Evolutionary conservation across 1,140 invertebrate genomes (phyloP).

Genomic region (Psix sp.): DNA sequence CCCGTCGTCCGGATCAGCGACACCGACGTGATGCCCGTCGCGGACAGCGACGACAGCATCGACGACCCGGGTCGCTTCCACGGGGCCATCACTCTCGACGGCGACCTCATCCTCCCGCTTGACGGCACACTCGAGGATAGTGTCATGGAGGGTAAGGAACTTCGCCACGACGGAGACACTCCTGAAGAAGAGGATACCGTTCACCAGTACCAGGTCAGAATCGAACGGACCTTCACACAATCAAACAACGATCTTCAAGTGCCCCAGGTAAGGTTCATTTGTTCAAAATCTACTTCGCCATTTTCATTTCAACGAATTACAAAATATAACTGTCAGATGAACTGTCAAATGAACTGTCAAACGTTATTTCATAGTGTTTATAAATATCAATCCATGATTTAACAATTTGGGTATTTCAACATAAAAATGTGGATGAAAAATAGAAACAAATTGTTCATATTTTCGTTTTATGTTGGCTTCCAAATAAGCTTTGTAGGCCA

Average conservation of each 20-base stretch:
- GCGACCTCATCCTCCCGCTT: slow-evolving; percentile 72
- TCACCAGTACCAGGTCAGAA: slow-evolving; percentile 76
- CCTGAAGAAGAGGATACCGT: slow-evolving; percentile 71
- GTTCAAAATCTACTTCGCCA: not conserved
- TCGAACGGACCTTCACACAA: slow-evolving; percentile 77
- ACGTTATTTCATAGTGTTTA: no score
- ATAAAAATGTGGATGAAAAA: no score
- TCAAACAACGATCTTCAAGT: slow-evolving; percentile 78
- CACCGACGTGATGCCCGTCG: slow-evolving; percentile 74
- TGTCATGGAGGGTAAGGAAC: slow-evolving; percentile 72
- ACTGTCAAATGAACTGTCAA: no score
- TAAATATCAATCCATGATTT: no score
- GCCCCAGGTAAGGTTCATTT: slow-evolving; percentile 74
- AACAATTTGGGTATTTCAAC: no score
- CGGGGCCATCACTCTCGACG: slow-evolving; percentile 69
- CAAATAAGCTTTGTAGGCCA: no score
- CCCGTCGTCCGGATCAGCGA: slow-evolving; percentile 74
- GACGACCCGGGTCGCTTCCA: slow-evolving; percentile 68
- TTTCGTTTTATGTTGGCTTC: no score
- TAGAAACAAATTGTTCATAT: no score
- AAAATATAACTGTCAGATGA: no score
- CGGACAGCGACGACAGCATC: slow-evolving; percentile 76
- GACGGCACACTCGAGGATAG: slow-evolving; percentile 74
- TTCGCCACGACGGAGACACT: slow-evolving; percentile 67
- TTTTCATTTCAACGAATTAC: not conserved